Evolutionary conservation across 2,888 invertebrate genomes (phyloP).

Genomic region (Tenthredo livida): DNA sequence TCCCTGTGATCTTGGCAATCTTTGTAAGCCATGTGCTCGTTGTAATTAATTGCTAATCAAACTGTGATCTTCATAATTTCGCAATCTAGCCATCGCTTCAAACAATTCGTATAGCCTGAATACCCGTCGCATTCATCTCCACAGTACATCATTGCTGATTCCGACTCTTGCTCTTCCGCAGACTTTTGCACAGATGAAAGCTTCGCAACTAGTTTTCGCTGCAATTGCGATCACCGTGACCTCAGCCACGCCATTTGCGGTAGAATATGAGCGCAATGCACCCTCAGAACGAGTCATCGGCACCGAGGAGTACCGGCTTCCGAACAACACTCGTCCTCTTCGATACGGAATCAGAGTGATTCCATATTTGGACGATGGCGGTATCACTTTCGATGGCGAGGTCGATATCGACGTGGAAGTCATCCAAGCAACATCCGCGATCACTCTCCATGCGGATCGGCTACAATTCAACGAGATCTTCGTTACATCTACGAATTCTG

Average conservation of each 20-base stretch:
- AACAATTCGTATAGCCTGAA: not conserved
- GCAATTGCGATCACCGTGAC: conserved; percentile 16
- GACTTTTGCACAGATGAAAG: conserved; percentile 12
- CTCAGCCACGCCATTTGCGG: not conserved
- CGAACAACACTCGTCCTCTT: conserved; percentile 37
- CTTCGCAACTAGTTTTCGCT: conserved; percentile 7
- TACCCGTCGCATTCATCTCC: not conserved
- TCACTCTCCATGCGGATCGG: conserved; percentile 21
- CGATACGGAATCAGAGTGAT: not conserved
- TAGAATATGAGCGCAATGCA: not conserved
- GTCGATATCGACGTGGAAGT: conserved; percentile 1
- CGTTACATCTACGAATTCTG: not conserved
- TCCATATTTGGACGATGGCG: not conserved
- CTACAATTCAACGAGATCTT: not conserved
- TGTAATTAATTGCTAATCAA: not conserved
- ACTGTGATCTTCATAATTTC: not conserved
- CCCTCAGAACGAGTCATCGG: not conserved
- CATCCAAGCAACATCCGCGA: not conserved
- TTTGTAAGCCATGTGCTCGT: not conserved
- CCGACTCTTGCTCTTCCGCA: not conserved
- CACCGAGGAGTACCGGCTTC: conserved; percentile 24
- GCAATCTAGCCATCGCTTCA: not conserved
- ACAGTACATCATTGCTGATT: not conserved
- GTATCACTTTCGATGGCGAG: conserved; percentile 20
- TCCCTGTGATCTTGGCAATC: not conserved